Conservation (phyloP, 2,797 vertebrate genomes). For the Schizopygopsis malacanthus region DNA sequence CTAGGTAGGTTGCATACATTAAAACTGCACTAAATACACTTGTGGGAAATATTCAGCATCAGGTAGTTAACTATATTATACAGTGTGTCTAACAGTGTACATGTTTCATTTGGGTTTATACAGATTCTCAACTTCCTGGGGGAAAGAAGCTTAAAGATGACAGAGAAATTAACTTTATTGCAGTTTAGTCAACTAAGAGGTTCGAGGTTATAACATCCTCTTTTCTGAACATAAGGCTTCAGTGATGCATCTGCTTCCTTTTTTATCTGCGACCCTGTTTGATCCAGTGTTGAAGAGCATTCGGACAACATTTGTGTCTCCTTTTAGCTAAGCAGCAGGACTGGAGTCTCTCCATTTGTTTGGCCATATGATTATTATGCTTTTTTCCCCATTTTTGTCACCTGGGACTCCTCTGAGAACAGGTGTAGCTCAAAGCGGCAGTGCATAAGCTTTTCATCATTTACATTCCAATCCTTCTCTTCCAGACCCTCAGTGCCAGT, state of each 20-base stretch:
- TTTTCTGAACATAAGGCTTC: constrained; percentile 44
- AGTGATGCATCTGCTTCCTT: constrained; percentile 46
- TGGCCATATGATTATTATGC: constrained; percentile 34
- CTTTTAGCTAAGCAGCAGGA: constrained; percentile 62
- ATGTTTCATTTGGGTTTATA: constrained; percentile 6
- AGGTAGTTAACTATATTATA: constrained; percentile 37
- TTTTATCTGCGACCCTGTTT: constrained; percentile 59
- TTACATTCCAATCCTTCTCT: constrained; percentile 24
- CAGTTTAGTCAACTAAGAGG: constrained; percentile 30
- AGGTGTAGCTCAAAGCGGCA: constrained; percentile 45
- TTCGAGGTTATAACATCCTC: constrained; percentile 1
- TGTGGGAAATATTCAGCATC: constrained; percentile 32
- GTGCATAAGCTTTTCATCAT: constrained; percentile 45
- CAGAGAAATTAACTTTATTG: constrained; percentile 44
- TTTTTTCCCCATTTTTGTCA: neutral
- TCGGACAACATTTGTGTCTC: constrained; percentile 74
- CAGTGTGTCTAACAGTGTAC: no score
- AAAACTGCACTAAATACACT: constrained; percentile 19
- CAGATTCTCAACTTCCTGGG: constrained; percentile 8
- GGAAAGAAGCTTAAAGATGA: constrained; percentile 24
- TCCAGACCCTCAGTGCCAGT: constrained; percentile 4
- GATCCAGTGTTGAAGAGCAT: constrained; percentile 64
- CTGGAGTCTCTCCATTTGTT: constrained; percentile 20
- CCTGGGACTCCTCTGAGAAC: constrained; percentile 43
- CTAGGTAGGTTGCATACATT: constrained; percentile 20